Conservation (phyloP, 2,113 vertebrate species). For the Elachura formosa region DNA sequence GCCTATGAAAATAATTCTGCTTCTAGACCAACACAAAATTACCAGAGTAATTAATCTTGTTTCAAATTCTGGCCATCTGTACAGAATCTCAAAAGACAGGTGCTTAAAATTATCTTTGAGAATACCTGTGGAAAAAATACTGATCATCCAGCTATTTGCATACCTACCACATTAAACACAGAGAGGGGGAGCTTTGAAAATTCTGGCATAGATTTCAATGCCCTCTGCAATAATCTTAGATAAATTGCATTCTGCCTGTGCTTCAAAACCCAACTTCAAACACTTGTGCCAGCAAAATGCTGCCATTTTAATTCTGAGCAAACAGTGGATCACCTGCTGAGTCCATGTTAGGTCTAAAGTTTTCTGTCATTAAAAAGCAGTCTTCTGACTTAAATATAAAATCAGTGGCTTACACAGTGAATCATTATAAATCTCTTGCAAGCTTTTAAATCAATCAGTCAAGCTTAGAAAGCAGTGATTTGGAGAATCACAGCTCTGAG, state of each 20-base stretch:
- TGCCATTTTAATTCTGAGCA: slow-evolving; percentile 64
- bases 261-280: slow-evolving; percentile 59
- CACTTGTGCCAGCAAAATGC: slow-evolving; percentile 35
- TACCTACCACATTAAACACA: neutral
- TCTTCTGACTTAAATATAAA: slow-evolving; percentile 75
- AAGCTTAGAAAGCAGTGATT: slow-evolving; percentile 73
- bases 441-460: slow-evolving; percentile 79
- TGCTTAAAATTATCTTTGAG: slow-evolving; percentile 46
- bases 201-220: slow-evolving; percentile 27
- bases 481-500: slow-evolving; percentile 71
- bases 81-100: slow-evolving; percentile 39
- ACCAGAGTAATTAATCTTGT: slow-evolving; percentile 26
- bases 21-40: slow-evolving; percentile 13
- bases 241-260: slow-evolving; percentile 32
- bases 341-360: slow-evolving; percentile 65
- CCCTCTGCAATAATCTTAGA: slow-evolving; percentile 29
- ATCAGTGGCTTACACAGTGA: slow-evolving; percentile 72
- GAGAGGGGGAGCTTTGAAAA: slow-evolving; percentile 22
- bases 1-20: neutral
- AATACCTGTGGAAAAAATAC: slow-evolving; percentile 50
- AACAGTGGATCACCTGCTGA: slow-evolving; percentile 68
- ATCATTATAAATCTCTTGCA: slow-evolving; percentile 76
- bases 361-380: slow-evolving; percentile 72
- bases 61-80: slow-evolving; percentile 44
- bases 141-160: slow-evolving; percentile 32